These are phyloP conservation scores for Cheilosia vulpina DNA, from an alignment of 2,888 invertebrate species.

Conservation along the genomic window DNA sequence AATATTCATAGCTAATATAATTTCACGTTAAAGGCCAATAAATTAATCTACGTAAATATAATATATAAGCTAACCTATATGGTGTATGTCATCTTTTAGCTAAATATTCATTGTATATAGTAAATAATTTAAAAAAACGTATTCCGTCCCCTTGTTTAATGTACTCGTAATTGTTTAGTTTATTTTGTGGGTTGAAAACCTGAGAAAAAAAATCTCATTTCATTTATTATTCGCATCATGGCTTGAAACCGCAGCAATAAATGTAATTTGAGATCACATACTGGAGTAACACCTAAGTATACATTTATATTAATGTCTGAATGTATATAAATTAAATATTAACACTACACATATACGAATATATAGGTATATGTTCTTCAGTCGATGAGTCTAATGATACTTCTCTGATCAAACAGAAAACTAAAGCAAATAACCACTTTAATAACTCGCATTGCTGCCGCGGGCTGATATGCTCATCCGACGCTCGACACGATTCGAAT, in stretches of 20 bases:
- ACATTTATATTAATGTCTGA: conserved; percentile 35
- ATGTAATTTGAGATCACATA: conserved; percentile 73
- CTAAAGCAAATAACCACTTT: conserved; percentile 41
- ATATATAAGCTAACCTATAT: background rate
- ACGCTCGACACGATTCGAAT: conserved; percentile 85
- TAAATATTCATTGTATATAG: conserved; percentile 58
- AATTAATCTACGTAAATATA: conserved; percentile 9
- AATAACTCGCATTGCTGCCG: conserved; percentile 83
- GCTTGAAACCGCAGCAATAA: conserved; percentile 70
- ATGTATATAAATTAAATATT: conserved; percentile 23
- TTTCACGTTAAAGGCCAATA: conserved; percentile 24
- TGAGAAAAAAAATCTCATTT: conserved; percentile 65
- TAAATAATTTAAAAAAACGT: conserved; percentile 62
- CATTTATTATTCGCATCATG: conserved; percentile 43
- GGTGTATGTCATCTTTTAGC: conserved; percentile 17
- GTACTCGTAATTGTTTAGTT: conserved; percentile 35
- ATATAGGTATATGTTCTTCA: conserved; percentile 49
- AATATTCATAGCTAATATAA: conserved; percentile 2
- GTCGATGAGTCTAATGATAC: conserved; percentile 54
- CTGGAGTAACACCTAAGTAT: conserved; percentile 61
- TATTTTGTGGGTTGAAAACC: conserved; percentile 55
- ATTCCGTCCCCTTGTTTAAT: conserved; percentile 60
- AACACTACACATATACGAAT: conserved; percentile 16
- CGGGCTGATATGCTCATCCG: conserved; percentile 91
- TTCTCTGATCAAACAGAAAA: conserved; percentile 29